Conservation (phyloP, 2,113 vertebrate species). For the Murina feae region DNA sequence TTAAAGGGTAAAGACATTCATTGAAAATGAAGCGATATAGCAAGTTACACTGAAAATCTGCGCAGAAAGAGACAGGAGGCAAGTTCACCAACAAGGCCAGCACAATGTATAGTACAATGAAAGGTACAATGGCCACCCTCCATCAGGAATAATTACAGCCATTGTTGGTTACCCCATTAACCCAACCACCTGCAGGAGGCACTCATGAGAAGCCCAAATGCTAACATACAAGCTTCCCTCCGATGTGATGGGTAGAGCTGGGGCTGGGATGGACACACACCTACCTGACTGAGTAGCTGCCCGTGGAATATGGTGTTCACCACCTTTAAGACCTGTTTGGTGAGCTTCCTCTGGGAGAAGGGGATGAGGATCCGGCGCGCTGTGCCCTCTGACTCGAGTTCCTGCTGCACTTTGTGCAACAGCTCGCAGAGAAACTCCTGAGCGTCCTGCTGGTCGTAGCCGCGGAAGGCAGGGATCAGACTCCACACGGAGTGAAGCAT, state of each 20-base stretch:
- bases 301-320: slow-evolving; percentile 99
- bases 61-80: not conserved
- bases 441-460: slow-evolving; percentile 98
- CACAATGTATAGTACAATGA: not conserved
- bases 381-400: slow-evolving; percentile 94
- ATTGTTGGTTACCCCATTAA: not conserved
- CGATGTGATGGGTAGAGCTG: not conserved
- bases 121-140: not conserved
- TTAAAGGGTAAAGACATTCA: not conserved
- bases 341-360: slow-evolving; percentile 96
- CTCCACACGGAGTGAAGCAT: slow-evolving; percentile 99
- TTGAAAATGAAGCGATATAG: not conserved
- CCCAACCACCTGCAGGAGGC: not conserved
- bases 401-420: slow-evolving; percentile 98
- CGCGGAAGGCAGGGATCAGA: slow-evolving; percentile 95
- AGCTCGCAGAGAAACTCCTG: slow-evolving; percentile 99
- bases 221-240: not conserved
- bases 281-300: slow-evolving; percentile 98
- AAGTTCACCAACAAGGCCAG: not conserved
- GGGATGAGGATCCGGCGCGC: slow-evolving; percentile 94
- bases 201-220: not conserved
- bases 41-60: not conserved
- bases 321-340: slow-evolving; percentile 98
- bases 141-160: not conserved
- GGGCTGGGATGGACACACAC: not conserved